Base-by-base conservation (phyloP, 2,797 vertebrate genomes). In the Gadopsis marmoratus region DNA sequence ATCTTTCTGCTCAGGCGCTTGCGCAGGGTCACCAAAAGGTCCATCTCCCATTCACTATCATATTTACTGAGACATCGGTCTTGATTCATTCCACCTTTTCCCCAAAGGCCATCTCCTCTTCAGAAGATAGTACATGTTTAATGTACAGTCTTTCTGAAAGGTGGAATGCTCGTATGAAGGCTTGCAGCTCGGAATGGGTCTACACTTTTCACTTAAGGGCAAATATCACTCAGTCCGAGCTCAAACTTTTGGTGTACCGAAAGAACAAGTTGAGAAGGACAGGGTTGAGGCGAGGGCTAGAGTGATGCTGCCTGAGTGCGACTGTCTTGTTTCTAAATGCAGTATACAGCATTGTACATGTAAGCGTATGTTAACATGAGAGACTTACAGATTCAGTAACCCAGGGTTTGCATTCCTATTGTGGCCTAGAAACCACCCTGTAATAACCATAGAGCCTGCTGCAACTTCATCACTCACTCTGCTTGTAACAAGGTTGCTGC, bases 251-350 rank as follows among this genome's bases (percentile, higher is more conserved):
- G 55, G 4, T 37, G 26, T 16, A 17, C 26, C 35, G 37, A 81
- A 50, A 71, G 71, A 81, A 70, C 37, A 41, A 64, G 61, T 14
- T 68, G 43, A 81, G 75, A 19, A 47, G 16, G 43, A 56, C 7
- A 81, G 69, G 75, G 67, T 51, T 81, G 74, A 82, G 67, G 76
- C 1, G 10, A 70, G 62, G 76, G 83, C 39, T 29, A 71, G 61
- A 74, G 72, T 65, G 75, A 71, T 63, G 51, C 76, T 70, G 81
- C 56, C 78, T 71, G 81, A 74, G 66, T 66, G 73, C 33, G 43
- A 75, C 86, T 81, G 79, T 76, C 86, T 83, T 64, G 11, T 53
- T 61, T 55, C 21, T 45, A 35, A 53, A 48, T 45, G 17, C 47
- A 68, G 37, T 29, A 47, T 35, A 41, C 50, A 35, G 47, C 17